Conservation (phyloP, 2,888 invertebrate genomes). For the Epicampocera succincta region DNA sequence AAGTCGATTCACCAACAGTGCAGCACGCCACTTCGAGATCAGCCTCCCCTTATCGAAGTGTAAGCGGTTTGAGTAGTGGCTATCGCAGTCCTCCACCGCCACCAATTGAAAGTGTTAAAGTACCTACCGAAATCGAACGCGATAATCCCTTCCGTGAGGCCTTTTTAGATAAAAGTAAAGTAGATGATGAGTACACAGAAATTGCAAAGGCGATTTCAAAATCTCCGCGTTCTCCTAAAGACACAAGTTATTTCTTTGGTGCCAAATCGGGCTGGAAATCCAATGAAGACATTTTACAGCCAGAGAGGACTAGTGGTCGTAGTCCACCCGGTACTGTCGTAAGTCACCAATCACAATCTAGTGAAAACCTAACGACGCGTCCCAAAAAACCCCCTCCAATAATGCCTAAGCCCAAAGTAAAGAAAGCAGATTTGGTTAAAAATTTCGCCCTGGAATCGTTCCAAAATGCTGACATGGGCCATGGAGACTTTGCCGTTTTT, state of each 20-base stretch:
- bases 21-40: conserved; percentile 73
- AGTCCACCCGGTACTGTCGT: conserved; percentile 74
- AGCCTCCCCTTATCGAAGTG: conserved; percentile 64
- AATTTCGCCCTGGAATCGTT: conserved; percentile 80
- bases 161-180: conserved; percentile 72
- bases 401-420: conserved; percentile 79
- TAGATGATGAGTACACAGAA: conserved; percentile 79
- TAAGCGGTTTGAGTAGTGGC: conserved; percentile 50
- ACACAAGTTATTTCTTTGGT: conserved; percentile 77
- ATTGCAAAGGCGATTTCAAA: conserved; percentile 78
- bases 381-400: conserved; percentile 75
- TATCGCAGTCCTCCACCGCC: conserved; percentile 73
- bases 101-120: conserved; percentile 68
- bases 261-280: conserved; percentile 75
- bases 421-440: conserved; percentile 79
- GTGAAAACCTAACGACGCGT: conserved; percentile 73
- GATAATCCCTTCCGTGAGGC: conserved; percentile 81
- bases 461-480: conserved; percentile 79
- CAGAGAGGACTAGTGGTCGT: conserved; percentile 73
- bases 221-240: conserved; percentile 74
- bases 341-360: conserved; percentile 74
- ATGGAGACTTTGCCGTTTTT: conserved; percentile 81
- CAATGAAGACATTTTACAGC: conserved; percentile 76
- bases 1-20: conserved; percentile 78
- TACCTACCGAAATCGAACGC: conserved; percentile 78